These are phyloP conservation scores for Epizoanthus scotinus DNA, from an alignment of 92 coral and sea anemone species.

Conservation along the genomic window DNA sequence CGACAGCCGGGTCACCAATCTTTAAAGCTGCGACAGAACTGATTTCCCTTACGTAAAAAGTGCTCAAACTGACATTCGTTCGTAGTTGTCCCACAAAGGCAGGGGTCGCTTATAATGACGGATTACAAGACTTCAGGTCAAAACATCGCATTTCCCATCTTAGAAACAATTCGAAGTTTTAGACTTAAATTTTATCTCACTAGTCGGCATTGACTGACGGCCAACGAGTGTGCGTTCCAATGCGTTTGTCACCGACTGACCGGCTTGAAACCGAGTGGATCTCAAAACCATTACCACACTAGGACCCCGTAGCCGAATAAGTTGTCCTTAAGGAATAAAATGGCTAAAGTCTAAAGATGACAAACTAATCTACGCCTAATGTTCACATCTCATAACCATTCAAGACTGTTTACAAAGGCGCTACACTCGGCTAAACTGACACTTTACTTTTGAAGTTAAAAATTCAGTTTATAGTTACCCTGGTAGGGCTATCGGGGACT, in stretches of 20 bases:
- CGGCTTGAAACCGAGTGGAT: no score
- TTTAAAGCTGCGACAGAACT: no score
- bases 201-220: not conserved
- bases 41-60: no score
- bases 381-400: slow-evolving; percentile 50
- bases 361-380: slow-evolving; percentile 63
- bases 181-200: not conserved
- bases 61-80: not conserved
- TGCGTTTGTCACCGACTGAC: no score
- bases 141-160: not conserved
- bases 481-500: not conserved
- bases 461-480: slow-evolving; percentile 46
- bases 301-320: not conserved
- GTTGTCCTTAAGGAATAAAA: slow-evolving; percentile 42
- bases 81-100: no score
- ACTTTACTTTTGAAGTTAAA: slow-evolving; percentile 20
- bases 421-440: not conserved
- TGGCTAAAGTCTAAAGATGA: slow-evolving; percentile 60
- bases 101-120: not conserved
- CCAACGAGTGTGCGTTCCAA: not conserved
- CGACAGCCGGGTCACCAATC: not conserved
- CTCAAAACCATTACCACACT: no score
- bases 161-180: not conserved
- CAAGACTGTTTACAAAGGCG: slow-evolving; percentile 62
- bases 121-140: slow-evolving; percentile 18